phyloP scores from a whole-genome alignment of 2,888 invertebrate species.

The Caenorhabditis sinica region DNA sequence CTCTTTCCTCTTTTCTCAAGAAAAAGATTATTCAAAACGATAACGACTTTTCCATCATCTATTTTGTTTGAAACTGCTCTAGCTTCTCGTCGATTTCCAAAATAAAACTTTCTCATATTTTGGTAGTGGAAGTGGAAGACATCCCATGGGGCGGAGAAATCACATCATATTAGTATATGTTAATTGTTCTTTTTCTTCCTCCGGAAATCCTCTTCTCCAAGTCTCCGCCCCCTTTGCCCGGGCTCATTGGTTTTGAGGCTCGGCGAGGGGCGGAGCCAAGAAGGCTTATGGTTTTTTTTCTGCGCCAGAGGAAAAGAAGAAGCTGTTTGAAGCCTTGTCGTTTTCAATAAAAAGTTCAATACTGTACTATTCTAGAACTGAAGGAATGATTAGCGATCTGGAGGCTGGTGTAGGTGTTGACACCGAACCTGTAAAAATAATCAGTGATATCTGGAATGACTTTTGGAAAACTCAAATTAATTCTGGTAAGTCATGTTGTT shows the following conservation, averaged over 20 bases:
- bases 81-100: slow-evolving; percentile 8
- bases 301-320: not conserved
- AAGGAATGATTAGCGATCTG: slow-evolving; percentile 15
- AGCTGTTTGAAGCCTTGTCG: slow-evolving; percentile 6
- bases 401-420: not conserved
- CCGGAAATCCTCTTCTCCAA: not conserved
- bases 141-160: slow-evolving; percentile 53
- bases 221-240: slow-evolving; percentile 34
- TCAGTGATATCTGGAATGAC: slow-evolving; percentile 71
- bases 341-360: not conserved
- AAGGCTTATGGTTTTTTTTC: slow-evolving; percentile 14
- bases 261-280: slow-evolving; percentile 21
- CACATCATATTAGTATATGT: slow-evolving; percentile 67
- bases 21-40: slow-evolving; percentile 44
- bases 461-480: slow-evolving; percentile 70
- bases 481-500: slow-evolving; percentile 17
- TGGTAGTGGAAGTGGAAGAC: not conserved
- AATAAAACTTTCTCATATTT: slow-evolving; percentile 52
- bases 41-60: slow-evolving; percentile 37
- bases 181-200: slow-evolving; percentile 50
- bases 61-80: not conserved
- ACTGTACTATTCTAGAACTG: not conserved
- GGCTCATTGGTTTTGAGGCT: slow-evolving; percentile 43
- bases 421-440: slow-evolving; percentile 26
- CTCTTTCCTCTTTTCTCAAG: not conserved